A percentile compares a stretch with the other conserved stretches of the same genome.
Conservation (phyloP, 2,888 invertebrate species). For the Lagria hirta region DNA sequence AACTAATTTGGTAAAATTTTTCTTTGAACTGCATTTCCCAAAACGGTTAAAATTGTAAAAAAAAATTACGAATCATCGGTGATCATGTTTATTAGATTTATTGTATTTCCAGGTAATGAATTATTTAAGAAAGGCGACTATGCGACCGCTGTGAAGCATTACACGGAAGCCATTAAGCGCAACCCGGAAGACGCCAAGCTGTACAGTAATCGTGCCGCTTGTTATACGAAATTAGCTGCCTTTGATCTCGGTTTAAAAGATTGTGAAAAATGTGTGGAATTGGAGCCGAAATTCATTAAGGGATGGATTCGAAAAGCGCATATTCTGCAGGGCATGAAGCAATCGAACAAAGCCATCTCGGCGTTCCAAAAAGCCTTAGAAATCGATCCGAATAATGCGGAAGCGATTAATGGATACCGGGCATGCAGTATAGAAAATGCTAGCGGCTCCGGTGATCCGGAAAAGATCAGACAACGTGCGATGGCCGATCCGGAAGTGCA, state of each 20-base stretch:
- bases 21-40: too few relatives aligned
- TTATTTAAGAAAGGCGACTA: slow-evolving; percentile 94
- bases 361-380: slow-evolving; percentile 97
- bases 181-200: slow-evolving; percentile 97
- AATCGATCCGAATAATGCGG: slow-evolving; percentile 89
- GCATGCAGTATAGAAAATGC: slow-evolving; percentile 47
- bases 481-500: slow-evolving; percentile 98
- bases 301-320: slow-evolving; percentile 98
- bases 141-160: slow-evolving; percentile 93
- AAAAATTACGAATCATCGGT: too few relatives aligned
- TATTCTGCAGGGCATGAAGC: slow-evolving; percentile 92
- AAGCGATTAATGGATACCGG: slow-evolving; percentile 81
- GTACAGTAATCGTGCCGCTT: slow-evolving; percentile 97
- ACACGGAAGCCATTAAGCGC: slow-evolving; percentile 92
- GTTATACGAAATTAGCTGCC: slow-evolving; percentile 97
- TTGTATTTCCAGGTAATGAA: slow-evolving; percentile 63
- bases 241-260: slow-evolving; percentile 96
- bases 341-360: slow-evolving; percentile 81
- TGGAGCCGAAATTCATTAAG: slow-evolving; percentile 97
- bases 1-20: too few relatives aligned
- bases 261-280: slow-evolving; percentile 89
- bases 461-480: slow-evolving; percentile 91
- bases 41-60: too few relatives aligned
- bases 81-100: slow-evolving; percentile 2
- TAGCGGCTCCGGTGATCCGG: slow-evolving; percentile 79